Conservation (phyloP, 2,888 invertebrate genomes). For the Eupithecia vulgata region DNA sequence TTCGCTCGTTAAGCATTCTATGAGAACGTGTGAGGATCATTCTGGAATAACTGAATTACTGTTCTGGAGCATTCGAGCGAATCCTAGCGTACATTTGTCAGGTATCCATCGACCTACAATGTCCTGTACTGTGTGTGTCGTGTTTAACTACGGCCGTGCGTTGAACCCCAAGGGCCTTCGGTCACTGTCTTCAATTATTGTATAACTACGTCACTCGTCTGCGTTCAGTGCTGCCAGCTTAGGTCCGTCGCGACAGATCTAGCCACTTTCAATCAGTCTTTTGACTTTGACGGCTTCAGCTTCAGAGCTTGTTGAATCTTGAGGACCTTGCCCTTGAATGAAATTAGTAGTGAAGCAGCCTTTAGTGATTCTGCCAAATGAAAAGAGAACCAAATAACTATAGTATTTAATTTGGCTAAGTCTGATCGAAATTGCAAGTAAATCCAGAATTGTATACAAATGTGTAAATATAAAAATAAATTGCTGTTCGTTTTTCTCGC, state of each 20-base stretch:
- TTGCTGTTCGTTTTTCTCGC: no score
- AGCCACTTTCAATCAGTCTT: slow-evolving; percentile 15
- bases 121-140: slow-evolving; percentile 23
- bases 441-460: background rate
- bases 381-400: background rate
- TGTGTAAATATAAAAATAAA: no score
- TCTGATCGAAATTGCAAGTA: background rate
- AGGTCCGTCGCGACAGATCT: slow-evolving; percentile 15
- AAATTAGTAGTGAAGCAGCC: background rate
- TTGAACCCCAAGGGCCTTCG: slow-evolving; percentile 38
- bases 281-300: slow-evolving; percentile 16
- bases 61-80: background rate
- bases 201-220: slow-evolving; percentile 28
- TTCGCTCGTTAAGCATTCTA: background rate
- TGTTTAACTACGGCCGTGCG: slow-evolving; percentile 19
- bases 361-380: background rate
- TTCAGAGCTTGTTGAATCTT: slow-evolving; percentile 1
- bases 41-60: background rate
- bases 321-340: background rate
- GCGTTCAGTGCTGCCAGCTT: slow-evolving; percentile 22
- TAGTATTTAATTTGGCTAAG: background rate
- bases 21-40: background rate
- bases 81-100: slow-evolving; percentile 18
- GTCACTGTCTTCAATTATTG: slow-evolving; percentile 36
- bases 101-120: slow-evolving; percentile 25